Conservation (phyloP, 2,113 vertebrate species). For the Lagopus muta region DNA sequence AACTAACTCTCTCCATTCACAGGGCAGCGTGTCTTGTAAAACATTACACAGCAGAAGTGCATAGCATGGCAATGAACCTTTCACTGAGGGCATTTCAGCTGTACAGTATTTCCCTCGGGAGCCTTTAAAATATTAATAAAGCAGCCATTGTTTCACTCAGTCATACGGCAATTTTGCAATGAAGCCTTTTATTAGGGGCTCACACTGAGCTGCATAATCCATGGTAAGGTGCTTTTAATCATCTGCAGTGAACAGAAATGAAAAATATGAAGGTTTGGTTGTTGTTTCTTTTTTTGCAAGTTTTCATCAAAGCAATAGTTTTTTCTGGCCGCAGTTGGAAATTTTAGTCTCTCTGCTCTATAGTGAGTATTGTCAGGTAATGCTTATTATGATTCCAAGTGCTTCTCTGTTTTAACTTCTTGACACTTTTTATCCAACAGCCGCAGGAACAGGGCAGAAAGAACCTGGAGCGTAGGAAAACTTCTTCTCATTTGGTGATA, state of each 20-base stretch:
- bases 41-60: slow-evolving; percentile 41
- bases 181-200: slow-evolving; percentile 26
- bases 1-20: slow-evolving; percentile 42
- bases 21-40: slow-evolving; percentile 24
- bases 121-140: slow-evolving; percentile 54
- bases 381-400: slow-evolving; percentile 12
- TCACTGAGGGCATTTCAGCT: slow-evolving; percentile 37
- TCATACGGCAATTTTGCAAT: slow-evolving; percentile 19
- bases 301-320: not conserved
- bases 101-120: slow-evolving; percentile 42
- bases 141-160: slow-evolving; percentile 40
- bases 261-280: not conserved
- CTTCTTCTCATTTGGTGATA: not conserved
- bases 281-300: not conserved
- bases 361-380: not conserved
- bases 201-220: slow-evolving; percentile 15
- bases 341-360: not conserved
- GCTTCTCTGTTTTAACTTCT: not conserved
- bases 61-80: slow-evolving; percentile 47
- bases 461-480: slow-evolving; percentile 10
- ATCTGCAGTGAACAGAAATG: slow-evolving; percentile 18
- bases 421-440: not conserved
- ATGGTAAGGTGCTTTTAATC: slow-evolving; percentile 34
- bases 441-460: slow-evolving; percentile 4
- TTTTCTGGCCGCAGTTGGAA: slow-evolving; percentile 15